phyloP scores from a whole-genome alignment of 2,888 invertebrate species.

The Chirona hameri region DNA sequence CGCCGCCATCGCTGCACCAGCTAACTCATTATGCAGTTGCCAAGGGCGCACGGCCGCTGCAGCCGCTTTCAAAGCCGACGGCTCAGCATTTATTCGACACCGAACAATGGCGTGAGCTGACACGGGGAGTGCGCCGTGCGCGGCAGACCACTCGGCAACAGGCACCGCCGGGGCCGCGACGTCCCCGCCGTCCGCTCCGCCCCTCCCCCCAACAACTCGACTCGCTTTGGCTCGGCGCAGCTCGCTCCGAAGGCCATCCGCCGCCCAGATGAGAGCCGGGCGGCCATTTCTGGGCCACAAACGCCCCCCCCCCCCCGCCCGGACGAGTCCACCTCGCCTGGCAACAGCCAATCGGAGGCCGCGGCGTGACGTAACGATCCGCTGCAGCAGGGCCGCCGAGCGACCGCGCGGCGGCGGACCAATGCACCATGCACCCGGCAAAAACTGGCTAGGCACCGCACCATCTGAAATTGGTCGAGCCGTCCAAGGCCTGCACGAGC shows the following conservation, averaged over 20 bases:
- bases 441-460: neutral
- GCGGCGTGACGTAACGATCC: neutral
- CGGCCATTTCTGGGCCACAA: slow-evolving; percentile 27
- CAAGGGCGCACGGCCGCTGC: neutral
- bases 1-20: neutral
- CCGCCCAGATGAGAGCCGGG: neutral
- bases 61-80: neutral
- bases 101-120: neutral
- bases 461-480: neutral
- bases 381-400: slow-evolving; percentile 10
- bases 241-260: neutral
- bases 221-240: neutral
- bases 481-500: neutral
- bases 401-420: neutral
- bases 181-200: neutral
- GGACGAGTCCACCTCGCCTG: slow-evolving; percentile 23
- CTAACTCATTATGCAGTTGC: neutral
- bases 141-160: neutral
- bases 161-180: neutral
- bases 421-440: neutral
- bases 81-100: neutral
- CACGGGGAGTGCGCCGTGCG: neutral
- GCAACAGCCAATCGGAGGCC: slow-evolving; percentile 13
- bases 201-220: neutral
- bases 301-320: slow-evolving; percentile 1